Evolutionary conservation across 35 echinoderm and acorn worm genomes (phyloP).

Genomic region (Chiridota heheva): DNA sequence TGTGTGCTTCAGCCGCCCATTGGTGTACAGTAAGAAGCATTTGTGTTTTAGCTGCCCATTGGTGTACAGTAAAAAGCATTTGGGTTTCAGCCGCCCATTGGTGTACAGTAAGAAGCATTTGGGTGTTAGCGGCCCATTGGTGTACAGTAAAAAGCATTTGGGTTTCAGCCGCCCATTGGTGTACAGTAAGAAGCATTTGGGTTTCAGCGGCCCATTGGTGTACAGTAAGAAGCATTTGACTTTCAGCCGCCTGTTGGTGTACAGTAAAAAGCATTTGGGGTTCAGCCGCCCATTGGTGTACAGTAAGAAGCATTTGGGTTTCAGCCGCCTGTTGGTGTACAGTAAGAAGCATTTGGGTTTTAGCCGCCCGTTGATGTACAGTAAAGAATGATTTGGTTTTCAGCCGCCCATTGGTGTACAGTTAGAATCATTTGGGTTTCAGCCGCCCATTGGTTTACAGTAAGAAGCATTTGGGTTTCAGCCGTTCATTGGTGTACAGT

Average conservation of each 20-base stretch:
- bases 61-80: too few relatives aligned
- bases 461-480: slow-evolving; percentile 9
- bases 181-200: too few relatives aligned
- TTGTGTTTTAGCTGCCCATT: not conserved
- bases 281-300: not conserved
- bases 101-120: too few relatives aligned
- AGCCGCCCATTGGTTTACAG: not conserved
- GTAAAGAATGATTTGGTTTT: too few relatives aligned
- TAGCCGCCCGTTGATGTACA: not conserved
- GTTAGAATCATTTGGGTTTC: slow-evolving; percentile 18
- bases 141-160: too few relatives aligned
- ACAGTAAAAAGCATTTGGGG: slow-evolving; percentile 2
- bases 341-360: slow-evolving; percentile 12
- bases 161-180: not conserved
- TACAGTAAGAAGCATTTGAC: too few relatives aligned
- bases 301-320: slow-evolving; percentile 7
- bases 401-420: too few relatives aligned
- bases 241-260: too few relatives aligned
- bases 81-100: slow-evolving; percentile 1
- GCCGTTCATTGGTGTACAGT: not conserved
- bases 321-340: not conserved
- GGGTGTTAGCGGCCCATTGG: not conserved
- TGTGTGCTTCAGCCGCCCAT: not conserved
- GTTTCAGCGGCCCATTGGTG: not conserved
- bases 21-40: too few relatives aligned